Conservation (phyloP, 2,797 vertebrate genomes). For the Eidolon dupreanum region DNA sequence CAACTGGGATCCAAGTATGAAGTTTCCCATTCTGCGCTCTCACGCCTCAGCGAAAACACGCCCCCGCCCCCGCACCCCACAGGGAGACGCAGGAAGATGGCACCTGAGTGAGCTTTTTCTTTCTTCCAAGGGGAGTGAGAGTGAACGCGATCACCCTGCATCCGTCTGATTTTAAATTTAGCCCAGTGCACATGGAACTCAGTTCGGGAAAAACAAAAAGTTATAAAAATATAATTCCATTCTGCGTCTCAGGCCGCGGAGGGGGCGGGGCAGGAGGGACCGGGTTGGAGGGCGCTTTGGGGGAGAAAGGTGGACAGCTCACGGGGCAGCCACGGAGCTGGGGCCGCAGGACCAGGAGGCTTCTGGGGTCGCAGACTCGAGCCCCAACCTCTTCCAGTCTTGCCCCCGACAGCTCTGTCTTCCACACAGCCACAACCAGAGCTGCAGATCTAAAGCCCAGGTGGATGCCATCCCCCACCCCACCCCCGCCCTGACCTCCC, state of each 20-base stretch:
- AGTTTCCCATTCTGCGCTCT: not conserved
- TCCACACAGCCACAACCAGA: not conserved
- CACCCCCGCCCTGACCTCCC: not conserved
- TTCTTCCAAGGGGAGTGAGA: not conserved
- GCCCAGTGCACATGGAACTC: slow-evolving; percentile 25
- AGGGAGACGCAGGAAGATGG: no score
- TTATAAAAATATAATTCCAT: slow-evolving; percentile 53
- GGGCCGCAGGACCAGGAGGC: not conserved
- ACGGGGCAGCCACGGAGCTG: not conserved
- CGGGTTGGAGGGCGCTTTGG: no score
- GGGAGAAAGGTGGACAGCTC: no score
- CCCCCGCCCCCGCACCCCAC: not conserved
- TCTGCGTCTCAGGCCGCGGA: not conserved
- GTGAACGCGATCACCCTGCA: not conserved
- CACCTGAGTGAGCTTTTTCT: not conserved
- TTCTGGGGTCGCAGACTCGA: not conserved
- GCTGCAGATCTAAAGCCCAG: not conserved
- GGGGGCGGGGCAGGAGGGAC: not conserved
- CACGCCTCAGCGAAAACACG: not conserved
- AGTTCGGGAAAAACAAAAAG: slow-evolving; percentile 18
- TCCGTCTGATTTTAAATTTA: slow-evolving; percentile 64
- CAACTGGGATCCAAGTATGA: not conserved
- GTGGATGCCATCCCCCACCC: not conserved
- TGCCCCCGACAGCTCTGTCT: fast-evolving
- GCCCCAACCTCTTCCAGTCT: not conserved